Percentiles rank a stretch among this genome's conserved stretches.
phyloP scores from a whole-genome alignment of 2,888 invertebrate species.

The Elgonia sp. region DNA sequence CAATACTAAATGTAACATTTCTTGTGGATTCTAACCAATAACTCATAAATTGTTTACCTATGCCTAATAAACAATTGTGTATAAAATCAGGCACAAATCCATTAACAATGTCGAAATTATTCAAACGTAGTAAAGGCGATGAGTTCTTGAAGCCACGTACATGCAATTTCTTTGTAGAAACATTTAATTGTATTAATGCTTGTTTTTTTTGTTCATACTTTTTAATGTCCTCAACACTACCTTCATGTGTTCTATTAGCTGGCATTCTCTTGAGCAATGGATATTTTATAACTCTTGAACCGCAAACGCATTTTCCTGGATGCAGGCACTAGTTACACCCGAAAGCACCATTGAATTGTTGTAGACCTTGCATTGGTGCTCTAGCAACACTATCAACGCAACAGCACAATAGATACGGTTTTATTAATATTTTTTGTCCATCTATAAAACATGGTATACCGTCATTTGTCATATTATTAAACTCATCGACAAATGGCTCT shows the following conservation, averaged over 20 bases:
- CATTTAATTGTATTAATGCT: not conserved
- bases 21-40: not conserved
- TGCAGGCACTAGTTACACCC: slow-evolving; percentile 35
- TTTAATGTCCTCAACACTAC: not conserved
- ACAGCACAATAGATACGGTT: slow-evolving; percentile 5
- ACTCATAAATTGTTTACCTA: slow-evolving; percentile 6
- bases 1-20: not conserved
- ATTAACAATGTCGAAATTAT: slow-evolving; percentile 8
- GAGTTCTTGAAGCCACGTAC: not conserved
- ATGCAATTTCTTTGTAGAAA: not conserved
- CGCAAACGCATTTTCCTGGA: not conserved
- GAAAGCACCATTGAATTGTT: slow-evolving; percentile 33
- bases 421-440: slow-evolving; percentile 41
- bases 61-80: slow-evolving; percentile 18
- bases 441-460: slow-evolving; percentile 32
- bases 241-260: not conserved
- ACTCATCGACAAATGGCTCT: not conserved
- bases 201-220: not conserved
- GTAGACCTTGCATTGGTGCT: slow-evolving; percentile 18
- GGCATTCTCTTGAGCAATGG: not conserved
- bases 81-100: slow-evolving; percentile 34
- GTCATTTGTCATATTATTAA: not conserved
- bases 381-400: slow-evolving; percentile 19
- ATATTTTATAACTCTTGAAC: not conserved
- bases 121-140: not conserved